Evolutionary conservation across 2,113 vertebrate species (phyloP).

Genomic region (Sceloporus undulatus): DNA sequence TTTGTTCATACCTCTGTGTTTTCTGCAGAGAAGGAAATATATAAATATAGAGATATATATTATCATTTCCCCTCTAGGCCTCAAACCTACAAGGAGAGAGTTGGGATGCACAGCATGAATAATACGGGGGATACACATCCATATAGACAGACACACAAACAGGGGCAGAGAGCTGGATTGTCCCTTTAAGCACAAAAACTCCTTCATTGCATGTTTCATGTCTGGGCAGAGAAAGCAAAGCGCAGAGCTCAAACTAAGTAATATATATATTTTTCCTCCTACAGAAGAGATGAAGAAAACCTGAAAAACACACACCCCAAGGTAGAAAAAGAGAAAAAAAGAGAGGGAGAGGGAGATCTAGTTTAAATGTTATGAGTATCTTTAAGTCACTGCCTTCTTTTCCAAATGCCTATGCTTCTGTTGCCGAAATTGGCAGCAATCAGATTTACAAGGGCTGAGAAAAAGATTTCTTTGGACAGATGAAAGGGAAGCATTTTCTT

Average conservation of each 20-base stretch:
- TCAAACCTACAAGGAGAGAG: slow-evolving; percentile 56
- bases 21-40: slow-evolving; percentile 41
- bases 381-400: slow-evolving; percentile 63
- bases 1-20: slow-evolving; percentile 52
- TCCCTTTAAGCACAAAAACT: neutral
- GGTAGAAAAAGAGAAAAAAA: slow-evolving; percentile 3
- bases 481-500: slow-evolving; percentile 74
- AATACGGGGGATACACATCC: slow-evolving; percentile 20
- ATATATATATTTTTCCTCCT: neutral
- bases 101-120: neutral
- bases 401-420: slow-evolving; percentile 64
- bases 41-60: neutral
- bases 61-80: slow-evolving; percentile 35
- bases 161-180: slow-evolving; percentile 10
- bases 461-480: slow-evolving; percentile 73
- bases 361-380: slow-evolving; percentile 67
- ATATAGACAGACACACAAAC: neutral
- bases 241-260: slow-evolving; percentile 24
- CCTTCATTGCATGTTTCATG: slow-evolving; percentile 29
- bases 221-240: slow-evolving; percentile 12
- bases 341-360: neutral
- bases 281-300: neutral
- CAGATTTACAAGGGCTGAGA: slow-evolving; percentile 67
- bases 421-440: slow-evolving; percentile 76
- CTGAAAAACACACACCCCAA: slow-evolving; percentile 41